Base-by-base conservation (phyloP, 2,888 invertebrate genomes). In the Philonicus albiceps region DNA sequence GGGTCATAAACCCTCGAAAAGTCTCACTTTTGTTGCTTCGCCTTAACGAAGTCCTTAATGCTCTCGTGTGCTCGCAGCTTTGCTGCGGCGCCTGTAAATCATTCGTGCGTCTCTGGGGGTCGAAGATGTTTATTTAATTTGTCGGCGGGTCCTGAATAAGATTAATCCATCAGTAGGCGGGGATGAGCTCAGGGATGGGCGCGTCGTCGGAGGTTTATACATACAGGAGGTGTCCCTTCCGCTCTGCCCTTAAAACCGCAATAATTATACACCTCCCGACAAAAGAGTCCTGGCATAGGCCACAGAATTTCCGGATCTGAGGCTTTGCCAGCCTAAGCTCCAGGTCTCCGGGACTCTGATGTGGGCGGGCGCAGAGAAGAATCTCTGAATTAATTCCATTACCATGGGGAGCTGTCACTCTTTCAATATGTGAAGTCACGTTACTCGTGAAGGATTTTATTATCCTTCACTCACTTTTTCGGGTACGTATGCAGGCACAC, bases 361-460 rank as follows among this genome's bases (percentile, higher is more conserved):
- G 27, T n/a, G n/a, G n/a, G n/a, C n/a, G 64, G 64, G 64, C 64
- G 78, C 40, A 49, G 13, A 83, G 55, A 83, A 83, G 83, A 83
- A 64, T 83, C 83, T 40, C 34, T 19, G 72, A 83, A 83, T 83
- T 83, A 83, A 83, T 83, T 83, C 64, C 37, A 83, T 83, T 43
- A 40, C 37, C 83, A 37, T 72, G 83, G 83, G 83, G 64, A 83
- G 22, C 83, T 83, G 83, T 64, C 83, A 83, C 72, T 55, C 64
- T 83, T 83, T 64, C 72, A 83, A 83, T 83, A 64, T 22, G 64
- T 72, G 37, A 83, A 83, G 83, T 83, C 83, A 64, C 83, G 83
- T 83, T 27, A 72, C 64, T 83, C 64, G 83, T 72, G 64, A 37
- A 72, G 55, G n/a, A 83, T 83, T 72, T 83, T 37, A 72, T 64